Evolutionary conservation across 2,113 vertebrate genomes (phyloP).

Genomic region (Coregonus clupeaformis): DNA sequence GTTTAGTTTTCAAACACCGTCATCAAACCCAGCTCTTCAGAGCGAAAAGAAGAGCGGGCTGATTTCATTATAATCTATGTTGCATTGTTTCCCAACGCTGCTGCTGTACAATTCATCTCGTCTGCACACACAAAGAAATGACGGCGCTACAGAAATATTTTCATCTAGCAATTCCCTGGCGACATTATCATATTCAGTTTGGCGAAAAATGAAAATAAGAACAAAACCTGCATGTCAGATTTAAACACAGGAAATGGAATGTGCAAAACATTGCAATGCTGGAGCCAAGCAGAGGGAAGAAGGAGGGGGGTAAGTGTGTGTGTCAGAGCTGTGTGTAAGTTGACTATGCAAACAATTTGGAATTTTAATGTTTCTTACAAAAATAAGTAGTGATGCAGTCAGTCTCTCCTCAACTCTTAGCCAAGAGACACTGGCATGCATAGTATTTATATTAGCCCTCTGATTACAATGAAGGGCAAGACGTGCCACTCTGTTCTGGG

Average conservation of each 20-base stretch:
- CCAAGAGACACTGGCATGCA: too few relatives aligned
- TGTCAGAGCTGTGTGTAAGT: too few relatives aligned
- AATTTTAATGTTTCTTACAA: too few relatives aligned
- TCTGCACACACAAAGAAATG: slow-evolving; percentile 35
- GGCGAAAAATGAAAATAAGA: slow-evolving; percentile 56
- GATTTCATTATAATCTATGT: slow-evolving; percentile 65
- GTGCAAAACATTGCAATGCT: slow-evolving; percentile 19
- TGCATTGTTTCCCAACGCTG: slow-evolving; percentile 56
- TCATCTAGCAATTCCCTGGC: slow-evolving; percentile 62
- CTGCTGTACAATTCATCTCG: slow-evolving; percentile 60
- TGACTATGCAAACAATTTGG: too few relatives aligned
- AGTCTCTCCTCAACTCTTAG: too few relatives aligned
- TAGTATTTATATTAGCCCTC: too few relatives aligned
- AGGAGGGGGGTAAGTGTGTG: background rate
- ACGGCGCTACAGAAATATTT: slow-evolving; percentile 59
- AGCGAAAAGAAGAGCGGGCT: slow-evolving; percentile 36
- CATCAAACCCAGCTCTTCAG: slow-evolving; percentile 49
- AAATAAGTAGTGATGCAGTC: too few relatives aligned
- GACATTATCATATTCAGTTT: slow-evolving; percentile 67
- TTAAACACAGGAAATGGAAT: slow-evolving; percentile 70
- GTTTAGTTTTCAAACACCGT: slow-evolving; percentile 59
- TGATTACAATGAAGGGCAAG: too few relatives aligned
- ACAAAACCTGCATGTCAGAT: slow-evolving; percentile 68
- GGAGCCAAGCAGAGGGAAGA: slow-evolving; percentile 40
- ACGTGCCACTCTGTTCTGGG: too few relatives aligned